Conservation (phyloP, 2,113 vertebrate species). For the Saguinus imperator region DNA sequence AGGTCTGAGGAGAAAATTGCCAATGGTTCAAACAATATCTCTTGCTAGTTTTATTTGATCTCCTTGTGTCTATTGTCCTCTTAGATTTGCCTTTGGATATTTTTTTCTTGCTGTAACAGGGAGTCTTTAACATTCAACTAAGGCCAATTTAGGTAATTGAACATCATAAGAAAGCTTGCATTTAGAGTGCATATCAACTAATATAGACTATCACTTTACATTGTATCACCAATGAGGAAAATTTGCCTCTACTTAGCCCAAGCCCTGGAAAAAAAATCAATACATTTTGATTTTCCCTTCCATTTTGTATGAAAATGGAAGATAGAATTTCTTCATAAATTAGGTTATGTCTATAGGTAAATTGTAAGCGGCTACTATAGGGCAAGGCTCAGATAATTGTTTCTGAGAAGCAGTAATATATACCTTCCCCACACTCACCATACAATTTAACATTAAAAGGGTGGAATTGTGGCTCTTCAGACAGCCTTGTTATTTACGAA, state of each 20-base stretch:
- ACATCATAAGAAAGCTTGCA: conserved; percentile 19
- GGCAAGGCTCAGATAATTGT: background rate
- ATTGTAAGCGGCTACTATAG: background rate
- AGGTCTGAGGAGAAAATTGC: background rate
- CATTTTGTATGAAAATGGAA: conserved; percentile 21
- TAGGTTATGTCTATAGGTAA: background rate
- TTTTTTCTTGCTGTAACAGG: background rate
- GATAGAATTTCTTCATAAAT: background rate
- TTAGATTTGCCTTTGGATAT: conserved; percentile 30
- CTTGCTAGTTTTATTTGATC: conserved; percentile 27
- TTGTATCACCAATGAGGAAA: background rate
- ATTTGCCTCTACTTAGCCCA: background rate
- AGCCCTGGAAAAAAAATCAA: background rate
- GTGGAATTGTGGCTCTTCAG: background rate
- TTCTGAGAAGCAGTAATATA: background rate
- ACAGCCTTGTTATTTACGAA: background rate
- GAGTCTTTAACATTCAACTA: conserved; percentile 36
- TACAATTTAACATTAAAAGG: background rate
- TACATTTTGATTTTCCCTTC: background rate
- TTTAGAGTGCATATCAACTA: background rate
- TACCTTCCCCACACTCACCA: background rate
- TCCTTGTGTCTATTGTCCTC: conserved; percentile 4
- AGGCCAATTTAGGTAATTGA: conserved; percentile 1
- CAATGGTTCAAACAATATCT: conserved; percentile 30
- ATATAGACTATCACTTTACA: background rate